Percentiles rank a stretch among this genome's conserved stretches.
phyloP scores from a whole-genome alignment of 2,797 vertebrate species.

The Tenualosa thibaudeaui region DNA sequence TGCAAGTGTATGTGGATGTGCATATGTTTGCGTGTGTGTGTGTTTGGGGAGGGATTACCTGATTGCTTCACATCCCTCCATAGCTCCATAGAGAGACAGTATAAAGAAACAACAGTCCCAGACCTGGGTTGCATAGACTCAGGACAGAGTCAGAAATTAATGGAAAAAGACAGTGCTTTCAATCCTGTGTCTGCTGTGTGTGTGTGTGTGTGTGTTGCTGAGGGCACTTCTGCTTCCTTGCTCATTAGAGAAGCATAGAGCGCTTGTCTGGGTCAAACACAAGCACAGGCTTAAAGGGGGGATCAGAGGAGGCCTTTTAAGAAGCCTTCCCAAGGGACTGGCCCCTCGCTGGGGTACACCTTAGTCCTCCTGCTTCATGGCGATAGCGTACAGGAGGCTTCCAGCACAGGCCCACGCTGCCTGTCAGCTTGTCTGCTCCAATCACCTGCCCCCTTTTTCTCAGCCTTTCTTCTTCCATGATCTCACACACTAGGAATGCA shows the following conservation, averaged over 20 bases:
- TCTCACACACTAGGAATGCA: background rate
- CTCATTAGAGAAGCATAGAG: constrained; percentile 25
- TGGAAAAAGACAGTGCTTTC: no score
- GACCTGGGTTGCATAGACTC: no score
- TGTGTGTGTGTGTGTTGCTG: constrained; percentile 1
- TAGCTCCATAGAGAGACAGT: no score
- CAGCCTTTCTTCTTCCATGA: background rate
- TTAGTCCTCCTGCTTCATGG: background rate
- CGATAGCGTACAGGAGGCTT: background rate
- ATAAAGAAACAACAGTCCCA: no score
- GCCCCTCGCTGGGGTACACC: constrained; percentile 17
- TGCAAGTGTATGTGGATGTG: background rate
- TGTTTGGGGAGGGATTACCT: background rate
- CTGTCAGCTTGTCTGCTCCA: background rate
- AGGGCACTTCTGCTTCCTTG: background rate
- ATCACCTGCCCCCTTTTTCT: background rate
- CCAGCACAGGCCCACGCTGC: background rate
- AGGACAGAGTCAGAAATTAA: no score
- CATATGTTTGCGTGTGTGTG: background rate
- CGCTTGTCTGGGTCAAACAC: constrained; percentile 27
- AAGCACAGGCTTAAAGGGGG: constrained; percentile 9
- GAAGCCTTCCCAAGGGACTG: background rate
- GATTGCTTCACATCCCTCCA: no score
- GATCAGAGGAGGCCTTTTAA: constrained; percentile 2
- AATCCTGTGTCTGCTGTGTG: constrained; percentile 17